Base-by-base conservation (phyloP, 2,797 vertebrate genomes). In the Pseudotriccus pelzelni region DNA sequence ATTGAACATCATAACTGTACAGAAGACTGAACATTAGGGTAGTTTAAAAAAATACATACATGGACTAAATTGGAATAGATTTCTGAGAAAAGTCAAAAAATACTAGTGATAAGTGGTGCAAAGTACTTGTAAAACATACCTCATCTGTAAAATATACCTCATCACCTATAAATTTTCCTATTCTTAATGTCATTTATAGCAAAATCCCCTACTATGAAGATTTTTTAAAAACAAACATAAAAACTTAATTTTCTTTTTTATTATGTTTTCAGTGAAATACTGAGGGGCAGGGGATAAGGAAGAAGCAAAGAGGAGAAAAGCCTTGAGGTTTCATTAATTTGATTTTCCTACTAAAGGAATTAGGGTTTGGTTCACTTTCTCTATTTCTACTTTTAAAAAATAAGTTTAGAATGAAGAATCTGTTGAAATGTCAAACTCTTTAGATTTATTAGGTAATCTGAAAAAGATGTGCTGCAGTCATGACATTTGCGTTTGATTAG, bases 221-320 rank as follows among this genome's bases (percentile, higher is more conserved):
- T 64, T 64, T 41, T 66, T 49, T 56, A 90, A 94, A 46, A 8
- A 70, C 4, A 67, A 55, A 23, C 3, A 36, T 14, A 28, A 70
- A 55, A 36, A 9, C 2, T 39, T 47, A 24, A 30, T 36, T 50
- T 69, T 39, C 6, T 44, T 89, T 80, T 77, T 56, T 28, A 3
- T 6, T 41, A 15, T 49, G 2, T 63, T 60, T 81, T 62, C 32
- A 27, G 7, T 79, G 74, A 41, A 84, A 27, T 43, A 21, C 8
- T 3, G 7, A 3, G 3, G 1, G 0, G 7, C 16, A 56, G 6
- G 8, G 13, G 0, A 20, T 6, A 1, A 1, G 14, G 12, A 32
- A 28, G 28, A 49, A 37, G n/a, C 8, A 62, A 28, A 49, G 12
- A 43, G 6, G 20, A 56, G 49, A 62, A 80, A 36, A 34, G 0